Base-by-base conservation (phyloP, 2,113 vertebrate species). In the Trochalopteron elliotii region DNA sequence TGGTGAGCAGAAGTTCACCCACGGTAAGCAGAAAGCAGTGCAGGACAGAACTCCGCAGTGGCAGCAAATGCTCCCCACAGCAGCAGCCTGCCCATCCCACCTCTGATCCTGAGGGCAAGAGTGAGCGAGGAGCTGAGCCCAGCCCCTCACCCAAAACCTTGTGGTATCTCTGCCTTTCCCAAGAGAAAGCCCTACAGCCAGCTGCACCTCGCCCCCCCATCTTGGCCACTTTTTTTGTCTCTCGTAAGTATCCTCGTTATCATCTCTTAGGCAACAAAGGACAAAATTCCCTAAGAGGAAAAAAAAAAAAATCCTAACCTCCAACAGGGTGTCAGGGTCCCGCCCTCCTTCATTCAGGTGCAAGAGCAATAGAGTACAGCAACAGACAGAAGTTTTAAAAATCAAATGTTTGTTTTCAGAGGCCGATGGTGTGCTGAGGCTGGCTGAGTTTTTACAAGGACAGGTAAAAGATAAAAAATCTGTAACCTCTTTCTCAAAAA, bases 331-430 rank as follows among this genome's bases (percentile, higher is more conserved):
- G 83, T 25, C 70, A 70, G 76, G 69, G 71, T 71, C 22, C 52
- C 40, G 72, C 68, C 33, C 40, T 69, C 44, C 57, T 67, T 68
- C 69, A 2, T 8, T 93, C 53, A 82, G 74, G 65, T 91, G 84
- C 65, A 72, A 89, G 60, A 28, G 33, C 56, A 87, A 47, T 7
- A 75, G 35, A 68, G 35, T 22, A 75, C 27, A 72, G 49, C 10
- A 57, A 92, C 63, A 89, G 89, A 84, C 17, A 69, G 37, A 69
- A 65, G 70, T 82, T 81, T 69, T 17, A 8, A 15, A 89, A 91
- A 84, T 31, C 81, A 87, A 95, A 56, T 84, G 65, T 87, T 93
- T 94, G 74, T 91, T 97, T 96, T 87, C 56, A 67, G 72, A 89
- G n/a, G 49, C 40, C 84, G 28, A 45, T 40, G 60, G 52, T 78